Conservation (phyloP, 1,140 invertebrate genomes). For the Arion vulgaris region DNA sequence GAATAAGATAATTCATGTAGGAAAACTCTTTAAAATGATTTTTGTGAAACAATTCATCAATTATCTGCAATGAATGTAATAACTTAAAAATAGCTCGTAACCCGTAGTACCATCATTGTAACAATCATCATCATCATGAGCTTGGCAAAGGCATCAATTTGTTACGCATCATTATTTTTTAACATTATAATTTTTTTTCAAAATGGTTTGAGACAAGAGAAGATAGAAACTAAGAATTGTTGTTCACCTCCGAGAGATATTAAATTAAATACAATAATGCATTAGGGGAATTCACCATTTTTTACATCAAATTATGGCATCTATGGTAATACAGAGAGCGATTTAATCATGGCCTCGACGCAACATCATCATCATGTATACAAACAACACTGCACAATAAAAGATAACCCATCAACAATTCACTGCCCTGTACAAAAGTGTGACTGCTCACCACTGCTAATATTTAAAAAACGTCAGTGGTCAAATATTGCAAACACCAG, state of each 20-base stretch:
- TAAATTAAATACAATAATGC: background rate
- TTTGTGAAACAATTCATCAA: background rate
- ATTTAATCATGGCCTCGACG: conserved; percentile 14
- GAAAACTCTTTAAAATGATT: background rate
- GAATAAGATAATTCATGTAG: background rate
- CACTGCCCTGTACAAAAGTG: background rate
- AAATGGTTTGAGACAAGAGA: background rate
- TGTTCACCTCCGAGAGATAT: background rate
- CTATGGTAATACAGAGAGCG: conserved; percentile 6
- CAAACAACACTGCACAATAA: background rate
- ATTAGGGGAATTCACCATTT: background rate
- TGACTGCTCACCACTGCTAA: background rate
- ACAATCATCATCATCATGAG: background rate
- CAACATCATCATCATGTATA: background rate
- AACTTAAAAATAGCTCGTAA: conserved; percentile 3
- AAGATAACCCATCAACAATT: background rate
- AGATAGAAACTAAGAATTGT: too few relatives aligned
- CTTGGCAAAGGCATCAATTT: background rate
- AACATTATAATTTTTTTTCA: background rate
- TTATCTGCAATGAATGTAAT: conserved; percentile 1
- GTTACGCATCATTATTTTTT: background rate
- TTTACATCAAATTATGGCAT: background rate
- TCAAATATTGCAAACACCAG: conserved; percentile 27
- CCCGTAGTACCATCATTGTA: background rate
- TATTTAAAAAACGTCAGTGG: background rate